Evolutionary conservation across 2,888 invertebrate genomes (phyloP).

Genomic region (Cantharis flavilabris): DNA sequence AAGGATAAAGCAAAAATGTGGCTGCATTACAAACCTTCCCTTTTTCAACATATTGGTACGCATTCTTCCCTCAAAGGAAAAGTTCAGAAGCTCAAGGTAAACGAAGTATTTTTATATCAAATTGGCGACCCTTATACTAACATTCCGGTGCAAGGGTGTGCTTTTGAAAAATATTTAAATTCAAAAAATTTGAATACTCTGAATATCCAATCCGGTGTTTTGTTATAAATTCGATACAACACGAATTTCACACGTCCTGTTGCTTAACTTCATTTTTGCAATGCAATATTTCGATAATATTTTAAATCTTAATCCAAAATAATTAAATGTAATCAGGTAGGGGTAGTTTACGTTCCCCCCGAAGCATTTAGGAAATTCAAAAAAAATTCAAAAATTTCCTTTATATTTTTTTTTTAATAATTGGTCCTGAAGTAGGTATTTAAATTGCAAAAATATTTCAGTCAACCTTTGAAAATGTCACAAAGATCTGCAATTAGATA

Average conservation of each 20-base stretch:
- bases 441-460: no score
- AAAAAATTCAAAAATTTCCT: no score
- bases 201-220: not conserved
- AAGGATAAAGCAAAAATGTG: conserved; percentile 77
- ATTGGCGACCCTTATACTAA: not conserved
- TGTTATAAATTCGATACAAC: not conserved
- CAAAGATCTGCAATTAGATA: not conserved
- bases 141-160: not conserved
- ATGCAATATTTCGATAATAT: not conserved
- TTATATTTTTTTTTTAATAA: no score
- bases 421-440: no score
- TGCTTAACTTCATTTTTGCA: not conserved
- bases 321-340: not conserved
- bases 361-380: not conserved
- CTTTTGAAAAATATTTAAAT: not conserved
- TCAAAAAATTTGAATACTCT: not conserved
- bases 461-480: not conserved
- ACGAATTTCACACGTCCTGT: not conserved
- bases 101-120: conserved; percentile 16
- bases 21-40: conserved; percentile 84
- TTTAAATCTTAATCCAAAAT: not conserved
- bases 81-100: conserved; percentile 91
- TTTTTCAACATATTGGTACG: conserved; percentile 95
- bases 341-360: not conserved
- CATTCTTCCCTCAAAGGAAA: conserved; percentile 95